Base-by-base conservation (phyloP, 37 sponge, comb jelly and placozoan genomes). In the Tethya wilhelma region DNA sequence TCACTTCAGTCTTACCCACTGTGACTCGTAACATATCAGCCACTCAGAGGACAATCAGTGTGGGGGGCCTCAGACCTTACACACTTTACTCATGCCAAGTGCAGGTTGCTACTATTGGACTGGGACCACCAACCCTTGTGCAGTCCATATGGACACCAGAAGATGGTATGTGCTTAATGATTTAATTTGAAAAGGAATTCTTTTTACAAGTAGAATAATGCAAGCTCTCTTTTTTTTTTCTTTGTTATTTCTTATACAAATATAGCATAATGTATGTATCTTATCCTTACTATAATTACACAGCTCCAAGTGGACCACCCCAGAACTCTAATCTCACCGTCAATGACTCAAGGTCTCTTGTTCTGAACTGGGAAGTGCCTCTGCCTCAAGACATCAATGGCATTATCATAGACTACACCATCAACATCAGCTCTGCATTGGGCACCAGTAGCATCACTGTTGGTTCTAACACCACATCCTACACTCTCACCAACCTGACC, bases 121-220 rank as follows among this genome's bases (percentile, higher is more conserved):
- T 44, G 6, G 71, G 71, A 23, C 71, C 71, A 44, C 46, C 71
- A 17, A 71, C 49, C 43, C 4, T 30, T 44, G 46, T 30, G 8
- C 71, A 44, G 29, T 38, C 17, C 4, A 44, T 41, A 41, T 6
- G 2, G 29, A 71, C 71, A 6, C 49, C 49, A 25, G 71, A 71
- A 71, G 71, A 71, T 71, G 44, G 71, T 71, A 71, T 67, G 67
- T 17, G n/a, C n/a, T n/a, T n/a, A n/a, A n/a, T n/a, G n/a, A n/a
- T n/a, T n/a, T n/a, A n/a, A n/a, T n/a, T n/a, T n/a, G n/a, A n/a
- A n/a, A n/a, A n/a, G n/a, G n/a, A n/a, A n/a, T n/a, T n/a, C n/a
- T n/a, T n/a, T n/a, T n/a, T n/a, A n/a, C n/a, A n/a, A n/a, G n/a
- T n/a, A n/a, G n/a, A n/a, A n/a, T n/a, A n/a, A n/a, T n/a, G n/a